Percentiles rank a stretch among this genome's conserved stretches.
Evolutionary conservation across 2,888 invertebrate genomes (phyloP).

Genomic region (Lasioglossum vierecki): DNA sequence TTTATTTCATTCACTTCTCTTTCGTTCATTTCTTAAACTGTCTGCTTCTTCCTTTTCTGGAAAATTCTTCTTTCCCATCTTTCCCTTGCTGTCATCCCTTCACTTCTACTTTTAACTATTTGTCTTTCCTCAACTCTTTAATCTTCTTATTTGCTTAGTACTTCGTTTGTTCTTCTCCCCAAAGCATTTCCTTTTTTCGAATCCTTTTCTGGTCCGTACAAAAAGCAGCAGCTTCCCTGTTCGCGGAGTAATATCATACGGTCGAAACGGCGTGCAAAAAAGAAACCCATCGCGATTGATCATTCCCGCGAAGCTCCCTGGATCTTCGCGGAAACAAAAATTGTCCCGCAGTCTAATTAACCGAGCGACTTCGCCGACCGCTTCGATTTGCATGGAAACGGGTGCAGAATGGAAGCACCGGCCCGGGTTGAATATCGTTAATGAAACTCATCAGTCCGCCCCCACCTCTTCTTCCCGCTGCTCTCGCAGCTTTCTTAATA

Average conservation of each 20-base stretch:
- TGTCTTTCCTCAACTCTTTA: not conserved
- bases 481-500: slow-evolving; percentile 25
- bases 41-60: not conserved
- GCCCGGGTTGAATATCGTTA: slow-evolving; percentile 4
- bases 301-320: not conserved
- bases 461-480: not conserved
- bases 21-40: not conserved
- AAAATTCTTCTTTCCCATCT: not conserved
- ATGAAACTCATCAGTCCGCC: slow-evolving; percentile 1
- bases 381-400: slow-evolving; percentile 8
- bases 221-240: not conserved
- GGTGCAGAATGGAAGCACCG: not conserved
- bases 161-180: not conserved
- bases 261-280: not conserved
- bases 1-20: not conserved
- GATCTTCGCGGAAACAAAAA: slow-evolving; percentile 1
- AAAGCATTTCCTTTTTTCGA: not conserved
- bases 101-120: not conserved
- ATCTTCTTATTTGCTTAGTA: not conserved
- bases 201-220: not conserved
- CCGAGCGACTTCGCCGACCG: not conserved
- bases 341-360: slow-evolving; percentile 11
- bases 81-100: not conserved
- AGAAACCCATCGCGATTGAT: not conserved
- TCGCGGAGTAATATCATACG: not conserved